phyloP scores from a whole-genome alignment of 1,140 invertebrate species.

The Lepidurus packardi region DNA sequence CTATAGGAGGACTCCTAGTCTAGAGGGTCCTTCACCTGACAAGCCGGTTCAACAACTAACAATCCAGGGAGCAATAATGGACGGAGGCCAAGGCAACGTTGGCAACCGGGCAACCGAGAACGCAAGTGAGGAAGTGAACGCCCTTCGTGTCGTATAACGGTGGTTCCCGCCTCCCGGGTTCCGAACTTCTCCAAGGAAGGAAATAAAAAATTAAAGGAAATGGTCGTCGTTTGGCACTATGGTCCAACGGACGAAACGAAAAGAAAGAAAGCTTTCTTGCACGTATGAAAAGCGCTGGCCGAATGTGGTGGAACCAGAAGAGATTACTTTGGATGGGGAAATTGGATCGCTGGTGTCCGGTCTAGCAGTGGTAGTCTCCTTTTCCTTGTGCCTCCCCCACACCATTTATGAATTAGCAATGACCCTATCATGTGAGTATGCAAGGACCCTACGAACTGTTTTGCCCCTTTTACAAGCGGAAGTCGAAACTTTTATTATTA shows the following conservation, averaged over 20 bases:
- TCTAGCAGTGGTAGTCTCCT: not conserved
- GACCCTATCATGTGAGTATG: not conserved
- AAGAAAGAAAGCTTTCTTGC: not conserved
- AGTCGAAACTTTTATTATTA: no score
- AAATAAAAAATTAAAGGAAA: not conserved
- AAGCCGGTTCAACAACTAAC: not conserved
- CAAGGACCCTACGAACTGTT: not conserved
- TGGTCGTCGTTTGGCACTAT: not conserved
- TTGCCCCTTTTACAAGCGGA: no score
- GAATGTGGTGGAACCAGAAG: not conserved
- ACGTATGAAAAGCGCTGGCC: not conserved
- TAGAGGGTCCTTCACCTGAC: not conserved
- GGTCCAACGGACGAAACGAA: not conserved
- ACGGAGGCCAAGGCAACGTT: not conserved
- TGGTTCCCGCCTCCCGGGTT: not conserved
- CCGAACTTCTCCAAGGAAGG: not conserved
- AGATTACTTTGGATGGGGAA: not conserved
- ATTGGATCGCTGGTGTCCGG: not conserved
- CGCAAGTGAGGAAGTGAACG: constrained; percentile 12
- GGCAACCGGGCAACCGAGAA: not conserved
- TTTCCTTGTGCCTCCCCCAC: not conserved
- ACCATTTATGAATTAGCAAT: not conserved
- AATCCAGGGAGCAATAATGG: not conserved
- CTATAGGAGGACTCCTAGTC: not conserved
- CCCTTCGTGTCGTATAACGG: constrained; percentile 1